Evolutionary conservation across 2,888 invertebrate genomes (phyloP).

Genomic region (Athripsodes cinereus): DNA sequence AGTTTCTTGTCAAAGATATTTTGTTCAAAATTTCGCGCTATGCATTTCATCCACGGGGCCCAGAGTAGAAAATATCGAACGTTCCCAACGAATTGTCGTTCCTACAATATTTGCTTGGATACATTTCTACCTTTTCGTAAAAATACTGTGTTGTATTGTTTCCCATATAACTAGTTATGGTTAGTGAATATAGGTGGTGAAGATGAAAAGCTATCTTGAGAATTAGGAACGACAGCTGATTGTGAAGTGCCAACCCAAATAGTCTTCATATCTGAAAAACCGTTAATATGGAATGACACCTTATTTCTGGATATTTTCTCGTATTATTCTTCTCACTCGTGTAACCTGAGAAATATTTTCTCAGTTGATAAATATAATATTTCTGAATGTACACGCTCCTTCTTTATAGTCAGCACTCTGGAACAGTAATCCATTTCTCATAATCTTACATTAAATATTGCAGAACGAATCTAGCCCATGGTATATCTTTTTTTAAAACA

Average conservation of each 20-base stretch:
- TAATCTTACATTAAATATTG: too few species aligned
- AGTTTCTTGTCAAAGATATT: slow-evolving; percentile 8
- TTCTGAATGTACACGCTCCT: too few species aligned
- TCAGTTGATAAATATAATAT: too few species aligned
- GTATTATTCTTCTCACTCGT: too few species aligned
- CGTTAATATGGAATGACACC: neutral
- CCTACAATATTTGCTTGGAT: too few species aligned
- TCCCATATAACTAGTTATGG: too few species aligned
- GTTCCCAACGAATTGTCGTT: too few species aligned
- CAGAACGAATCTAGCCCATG: too few species aligned
- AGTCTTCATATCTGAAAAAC: slow-evolving; percentile 2
- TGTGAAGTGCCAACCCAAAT: neutral
- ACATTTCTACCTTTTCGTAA: neutral
- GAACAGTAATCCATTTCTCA: too few species aligned
- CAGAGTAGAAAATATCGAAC: neutral
- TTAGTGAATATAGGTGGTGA: neutral
- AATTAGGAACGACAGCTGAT: slow-evolving; percentile 1
- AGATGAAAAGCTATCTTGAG: slow-evolving; percentile 1
- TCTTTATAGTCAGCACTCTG: too few species aligned
- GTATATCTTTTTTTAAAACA: too few species aligned
- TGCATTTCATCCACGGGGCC: neutral
- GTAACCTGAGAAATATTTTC: too few species aligned
- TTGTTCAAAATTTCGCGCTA: neutral
- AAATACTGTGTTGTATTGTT: neutral
- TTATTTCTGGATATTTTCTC: neutral